Evolutionary conservation across 2,113 vertebrate species (phyloP), one percentile per base, ranked within the genome.

Genomic region (Astatoreochromis straeleni): DNA sequence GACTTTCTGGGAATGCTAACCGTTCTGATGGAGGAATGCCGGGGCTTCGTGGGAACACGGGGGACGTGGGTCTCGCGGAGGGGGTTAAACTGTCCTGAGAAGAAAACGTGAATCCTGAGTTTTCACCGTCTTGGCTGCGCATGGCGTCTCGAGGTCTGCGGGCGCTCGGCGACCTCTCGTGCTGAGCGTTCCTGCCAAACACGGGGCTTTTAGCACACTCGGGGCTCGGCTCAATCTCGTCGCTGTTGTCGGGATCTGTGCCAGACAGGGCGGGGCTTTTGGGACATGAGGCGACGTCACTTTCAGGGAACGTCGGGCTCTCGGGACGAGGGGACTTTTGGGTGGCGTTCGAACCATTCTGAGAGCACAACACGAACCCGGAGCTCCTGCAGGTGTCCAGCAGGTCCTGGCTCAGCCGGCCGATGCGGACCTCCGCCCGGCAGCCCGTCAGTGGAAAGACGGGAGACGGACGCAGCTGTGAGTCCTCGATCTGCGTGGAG

Each of bases 61-160:
- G 91, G 65, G 90, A 94, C 14, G 68, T 1, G 14, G 86, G 53
- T 3, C 17, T 87, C 17, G 6, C 21, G 9, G 92, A 85, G n/a
- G 80, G 1, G n/a, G 26, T 63, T 3, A 85, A 63, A 87, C 88
- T 93, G 49, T 93, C 89, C 86, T 94, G 91, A 80, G 95, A 93
- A 4, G 83, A 85, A 26, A 83, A 45, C 1, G 2, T 21, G 13
- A 90, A 87, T 49, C 94, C 96, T 86, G 95, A 92, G 91, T 93
- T 94, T 92, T 93, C 88, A 40, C 94, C 94, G 87, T 89, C 94
- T 88, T 94, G 58, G 84, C 70, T 95, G 33, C 17, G 47, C 49
- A n/a, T 1, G 9, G 24, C 1, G n/a, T 7, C 31, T 3, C 3
- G 31, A 1, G 21, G 3, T 26, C 4, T 45, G 65, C 19, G 88